Percentiles rank a stretch among this genome's conserved stretches.
These are phyloP conservation scores for Macroglossus sobrinus DNA, from an alignment of 2,113 vertebrate species.

Conservation along the genomic window DNA sequence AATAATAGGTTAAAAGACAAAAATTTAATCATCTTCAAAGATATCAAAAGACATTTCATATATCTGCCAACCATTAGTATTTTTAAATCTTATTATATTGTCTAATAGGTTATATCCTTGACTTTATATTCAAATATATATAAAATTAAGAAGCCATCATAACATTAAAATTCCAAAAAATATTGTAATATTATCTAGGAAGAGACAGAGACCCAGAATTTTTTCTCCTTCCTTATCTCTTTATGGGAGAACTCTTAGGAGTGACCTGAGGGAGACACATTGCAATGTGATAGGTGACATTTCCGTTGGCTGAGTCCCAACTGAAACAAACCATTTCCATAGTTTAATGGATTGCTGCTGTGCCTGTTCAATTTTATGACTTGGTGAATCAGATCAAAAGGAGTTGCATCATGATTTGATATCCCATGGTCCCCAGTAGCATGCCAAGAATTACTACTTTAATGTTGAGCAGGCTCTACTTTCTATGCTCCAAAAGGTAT, in stretches of 20 bases:
- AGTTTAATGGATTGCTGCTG: background rate
- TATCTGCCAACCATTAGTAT: background rate
- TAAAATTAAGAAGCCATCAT: background rate
- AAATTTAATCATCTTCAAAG: background rate
- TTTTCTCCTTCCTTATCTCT: background rate
- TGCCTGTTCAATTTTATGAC: background rate
- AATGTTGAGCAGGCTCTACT: background rate
- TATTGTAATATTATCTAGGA: background rate
- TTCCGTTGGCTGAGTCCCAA: background rate
- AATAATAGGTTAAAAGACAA: constrained; percentile 26
- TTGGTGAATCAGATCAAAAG: background rate
- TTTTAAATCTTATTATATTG: background rate
- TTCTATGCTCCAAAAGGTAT: background rate
- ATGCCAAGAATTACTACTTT: background rate
- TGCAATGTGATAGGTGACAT: background rate
- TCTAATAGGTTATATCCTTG: background rate
- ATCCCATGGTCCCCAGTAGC: no score
- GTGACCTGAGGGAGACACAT: background rate
- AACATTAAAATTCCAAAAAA: background rate
- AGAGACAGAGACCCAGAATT: background rate
- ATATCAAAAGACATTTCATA: constrained; percentile 26
- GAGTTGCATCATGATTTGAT: background rate
- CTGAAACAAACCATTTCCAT: background rate
- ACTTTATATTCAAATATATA: constrained; percentile 7
- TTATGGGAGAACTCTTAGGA: background rate